Evolutionary conservation across 2,797 vertebrate genomes (phyloP), one percentile per base, ranked within the genome.

Genomic region (Pachyuromys duprasi): DNA sequence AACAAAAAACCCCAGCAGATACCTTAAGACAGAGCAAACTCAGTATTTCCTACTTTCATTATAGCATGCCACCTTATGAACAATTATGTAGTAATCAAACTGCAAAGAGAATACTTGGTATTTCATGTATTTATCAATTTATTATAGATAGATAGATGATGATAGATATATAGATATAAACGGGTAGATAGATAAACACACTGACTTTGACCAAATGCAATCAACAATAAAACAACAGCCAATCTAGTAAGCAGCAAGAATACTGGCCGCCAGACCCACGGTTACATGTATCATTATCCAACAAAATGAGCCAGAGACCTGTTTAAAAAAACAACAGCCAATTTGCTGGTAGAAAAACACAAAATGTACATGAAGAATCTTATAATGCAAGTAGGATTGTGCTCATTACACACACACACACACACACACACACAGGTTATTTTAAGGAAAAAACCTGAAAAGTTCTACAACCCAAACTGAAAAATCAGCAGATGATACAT

Each of bases 131-230:
- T 63, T 4, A 45, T 55, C 8, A 49, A 18, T n/a, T 82, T 67
- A 76, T 4, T 26, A 2, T 18, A 45, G 42, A 65, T 28, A 72
- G 49, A 13, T 13, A 57, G 3, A 13, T n/a, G n/a, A n/a, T n/a
- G n/a, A n/a, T n/a, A n/a, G n/a, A n/a, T n/a, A n/a, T n/a, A n/a
- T n/a, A n/a, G n/a, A n/a, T n/a, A n/a, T n/a, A n/a, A n/a, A n/a
- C n/a, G n/a, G n/a, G n/a, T n/a, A n/a, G n/a, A n/a, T n/a, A 11
- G 7, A 22, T 1, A 22, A 39, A 13, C 0, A 24, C 20, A n/a
- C 26, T 60, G 15, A 78, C 78, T 83, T 87, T 78, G 24, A 74
- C 22, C 70, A 95, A 72, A 26, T 57, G 9, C 24, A 62, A 83
- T 79, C 86, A 53, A 83, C 69, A 82, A 53, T 83, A 22, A 76